A percentile compares a stretch with the other conserved stretches of the same genome.
Conservation (phyloP, 2,888 invertebrate species). For the Hybos culiciformis region DNA sequence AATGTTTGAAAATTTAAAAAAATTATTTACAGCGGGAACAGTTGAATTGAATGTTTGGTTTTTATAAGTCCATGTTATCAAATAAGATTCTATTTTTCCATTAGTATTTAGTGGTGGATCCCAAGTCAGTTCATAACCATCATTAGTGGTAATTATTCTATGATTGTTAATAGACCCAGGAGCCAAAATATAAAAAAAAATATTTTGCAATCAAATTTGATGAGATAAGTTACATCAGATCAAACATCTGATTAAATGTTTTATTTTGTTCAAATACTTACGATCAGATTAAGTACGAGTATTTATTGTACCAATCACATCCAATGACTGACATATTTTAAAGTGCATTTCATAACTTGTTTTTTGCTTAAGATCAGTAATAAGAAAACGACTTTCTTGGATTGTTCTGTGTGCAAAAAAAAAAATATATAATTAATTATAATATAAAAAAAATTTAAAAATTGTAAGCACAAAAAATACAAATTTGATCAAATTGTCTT, state of each 20-base stretch:
- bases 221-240: not conserved
- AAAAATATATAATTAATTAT: too few species aligned
- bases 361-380: slow-evolving; percentile 9
- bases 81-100: slow-evolving; percentile 31
- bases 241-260: too few species aligned
- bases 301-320: slow-evolving; percentile 22
- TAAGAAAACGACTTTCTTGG: too few species aligned
- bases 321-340: slow-evolving; percentile 8
- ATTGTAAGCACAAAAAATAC: too few species aligned
- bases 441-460: too few species aligned
- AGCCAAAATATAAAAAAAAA: slow-evolving; percentile 18
- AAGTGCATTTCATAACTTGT: slow-evolving; percentile 12
- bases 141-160: slow-evolving; percentile 24
- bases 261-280: too few species aligned
- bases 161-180: slow-evolving; percentile 33
- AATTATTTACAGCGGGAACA: slow-evolving; percentile 14
- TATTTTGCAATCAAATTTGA: not conserved
- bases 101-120: slow-evolving; percentile 31
- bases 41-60: slow-evolving; percentile 30
- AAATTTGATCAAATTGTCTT: too few species aligned
- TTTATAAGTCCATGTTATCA: slow-evolving; percentile 29
- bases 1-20: slow-evolving; percentile 30
- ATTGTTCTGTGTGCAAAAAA: too few species aligned
- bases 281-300: slow-evolving; percentile 31
- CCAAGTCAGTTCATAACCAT: slow-evolving; percentile 31